Evolutionary conservation across 1,140 invertebrate genomes (phyloP).

Genomic region (Steinernema feltiae): DNA sequence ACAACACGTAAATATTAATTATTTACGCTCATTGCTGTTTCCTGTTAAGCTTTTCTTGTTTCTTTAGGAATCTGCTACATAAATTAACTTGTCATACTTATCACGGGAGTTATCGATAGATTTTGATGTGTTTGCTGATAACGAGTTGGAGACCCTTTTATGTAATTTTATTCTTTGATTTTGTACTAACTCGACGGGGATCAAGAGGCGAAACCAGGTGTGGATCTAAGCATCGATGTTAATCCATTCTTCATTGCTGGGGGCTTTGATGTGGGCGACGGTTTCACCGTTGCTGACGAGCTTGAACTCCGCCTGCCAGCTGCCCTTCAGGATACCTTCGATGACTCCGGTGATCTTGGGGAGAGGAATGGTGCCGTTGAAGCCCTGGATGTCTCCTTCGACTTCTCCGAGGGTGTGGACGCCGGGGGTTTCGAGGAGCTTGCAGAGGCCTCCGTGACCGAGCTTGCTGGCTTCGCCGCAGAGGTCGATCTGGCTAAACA

Average conservation of each 20-base stretch:
- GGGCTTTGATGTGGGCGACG: constrained; percentile 15
- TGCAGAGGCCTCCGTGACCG: constrained; percentile 10
- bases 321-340: neutral
- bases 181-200: too few species aligned
- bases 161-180: too few species aligned
- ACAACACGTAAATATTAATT: too few species aligned
- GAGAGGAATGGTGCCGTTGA: constrained; percentile 9
- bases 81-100: too few species aligned
- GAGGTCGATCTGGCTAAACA: constrained; percentile 12
- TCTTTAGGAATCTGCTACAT: too few species aligned
- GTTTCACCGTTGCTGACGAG: neutral
- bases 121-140: too few species aligned
- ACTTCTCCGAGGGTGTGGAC: constrained; percentile 10
- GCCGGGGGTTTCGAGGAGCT: constrained; percentile 12
- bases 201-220: too few species aligned
- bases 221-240: too few species aligned
- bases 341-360: neutral
- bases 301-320: constrained; percentile 3
- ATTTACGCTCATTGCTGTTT: too few species aligned
- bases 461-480: neutral
- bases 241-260: constrained; percentile 16
- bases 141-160: too few species aligned
- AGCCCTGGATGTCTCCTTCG: constrained; percentile 11
- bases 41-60: too few species aligned
- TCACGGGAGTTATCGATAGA: too few species aligned